These are phyloP conservation scores for Scartelaos histophorus DNA, from an alignment of 2,113 vertebrate genomes.

Conservation along the genomic window DNA sequence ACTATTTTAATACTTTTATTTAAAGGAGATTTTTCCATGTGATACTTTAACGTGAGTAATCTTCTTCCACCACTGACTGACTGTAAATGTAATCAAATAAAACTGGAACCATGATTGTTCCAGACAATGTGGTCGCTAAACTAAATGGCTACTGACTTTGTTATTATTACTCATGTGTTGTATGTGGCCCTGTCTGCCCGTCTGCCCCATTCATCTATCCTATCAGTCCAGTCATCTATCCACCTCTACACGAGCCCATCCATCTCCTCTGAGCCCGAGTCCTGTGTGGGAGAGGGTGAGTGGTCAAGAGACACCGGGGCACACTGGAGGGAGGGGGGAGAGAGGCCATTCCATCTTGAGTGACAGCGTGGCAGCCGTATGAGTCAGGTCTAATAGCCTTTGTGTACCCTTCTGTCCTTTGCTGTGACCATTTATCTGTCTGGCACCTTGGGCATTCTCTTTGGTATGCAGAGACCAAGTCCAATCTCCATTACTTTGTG, in stretches of 20 bases:
- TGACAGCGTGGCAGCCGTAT: slow-evolving; percentile 42
- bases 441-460: slow-evolving; percentile 21
- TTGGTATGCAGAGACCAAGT: slow-evolving; percentile 29
- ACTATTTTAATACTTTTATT: too few relatives aligned
- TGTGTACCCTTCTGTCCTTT: slow-evolving; percentile 39
- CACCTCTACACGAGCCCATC: slow-evolving; percentile 53
- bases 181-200: slow-evolving; percentile 54
- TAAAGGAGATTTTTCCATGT: too few relatives aligned
- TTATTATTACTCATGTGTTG: slow-evolving; percentile 46
- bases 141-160: too few relatives aligned
- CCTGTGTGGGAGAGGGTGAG: slow-evolving; percentile 9
- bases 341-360: slow-evolving; percentile 32
- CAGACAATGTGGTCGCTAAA: too few relatives aligned
- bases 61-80: too few relatives aligned
- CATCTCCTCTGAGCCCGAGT: slow-evolving; percentile 54
- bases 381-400: slow-evolving; percentile 44
- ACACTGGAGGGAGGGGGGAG: slow-evolving; percentile 11
- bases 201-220: slow-evolving; percentile 60
- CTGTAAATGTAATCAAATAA: too few relatives aligned
- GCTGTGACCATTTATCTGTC: slow-evolving; percentile 37
- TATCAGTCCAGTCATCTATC: slow-evolving; percentile 64
- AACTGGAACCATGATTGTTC: too few relatives aligned
- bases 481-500: not conserved
- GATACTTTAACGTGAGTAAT: too few relatives aligned
- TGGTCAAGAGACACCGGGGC: not conserved